These are phyloP conservation scores for Cerastis leucographa DNA, from an alignment of 2,888 invertebrate species.

Conservation along the genomic window DNA sequence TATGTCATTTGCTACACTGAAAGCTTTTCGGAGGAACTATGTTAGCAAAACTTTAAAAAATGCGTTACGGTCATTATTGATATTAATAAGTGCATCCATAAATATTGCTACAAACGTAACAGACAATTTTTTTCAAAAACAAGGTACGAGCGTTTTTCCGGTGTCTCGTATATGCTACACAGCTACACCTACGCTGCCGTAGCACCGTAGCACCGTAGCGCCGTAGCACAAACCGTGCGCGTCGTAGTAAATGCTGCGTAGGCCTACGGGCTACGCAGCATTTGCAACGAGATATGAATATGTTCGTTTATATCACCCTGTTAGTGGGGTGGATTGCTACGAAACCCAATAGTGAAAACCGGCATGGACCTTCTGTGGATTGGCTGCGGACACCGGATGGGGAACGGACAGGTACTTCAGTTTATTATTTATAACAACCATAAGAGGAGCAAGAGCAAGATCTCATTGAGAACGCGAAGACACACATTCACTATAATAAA, in stretches of 20 bases:
- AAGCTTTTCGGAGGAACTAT: neutral
- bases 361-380: neutral
- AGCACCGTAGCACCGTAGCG: constrained; percentile 9
- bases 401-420: neutral
- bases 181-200: neutral
- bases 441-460: neutral
- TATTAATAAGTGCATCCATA: neutral
- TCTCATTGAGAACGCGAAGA: neutral
- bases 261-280: neutral
- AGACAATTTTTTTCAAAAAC: neutral
- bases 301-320: neutral
- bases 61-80: neutral
- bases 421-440: neutral
- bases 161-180: neutral
- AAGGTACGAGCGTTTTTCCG: neutral
- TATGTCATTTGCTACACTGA: neutral
- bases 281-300: constrained; percentile 3
- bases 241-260: too few relatives aligned
- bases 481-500: neutral
- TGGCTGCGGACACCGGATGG: neutral
- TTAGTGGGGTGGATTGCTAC: neutral
- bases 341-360: neutral
- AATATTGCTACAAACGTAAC: neutral
- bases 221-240: constrained; percentile 4
- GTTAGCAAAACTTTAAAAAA: neutral